Evolutionary conservation across 2,797 vertebrate genomes (phyloP).

Genomic region (Avahi laniger): DNA sequence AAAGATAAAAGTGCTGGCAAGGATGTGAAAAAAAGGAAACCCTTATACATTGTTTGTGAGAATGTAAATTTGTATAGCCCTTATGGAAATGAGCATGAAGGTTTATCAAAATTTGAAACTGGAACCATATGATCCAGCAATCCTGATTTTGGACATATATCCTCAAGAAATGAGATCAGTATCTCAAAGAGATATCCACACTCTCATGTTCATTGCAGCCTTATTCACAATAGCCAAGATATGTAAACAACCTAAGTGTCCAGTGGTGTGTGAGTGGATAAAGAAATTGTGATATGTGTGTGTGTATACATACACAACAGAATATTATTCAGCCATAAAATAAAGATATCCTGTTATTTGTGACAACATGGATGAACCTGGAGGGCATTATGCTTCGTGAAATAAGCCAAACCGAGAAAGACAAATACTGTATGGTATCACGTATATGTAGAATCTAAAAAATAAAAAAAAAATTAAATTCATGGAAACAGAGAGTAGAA

Average conservation of each 20-base stretch:
- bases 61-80: not conserved
- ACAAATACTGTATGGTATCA: not conserved
- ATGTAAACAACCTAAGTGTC: not conserved
- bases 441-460: not conserved
- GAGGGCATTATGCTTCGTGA: not conserved
- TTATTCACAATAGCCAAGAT: not conserved
- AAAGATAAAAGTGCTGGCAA: not conserved
- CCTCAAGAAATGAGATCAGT: not conserved
- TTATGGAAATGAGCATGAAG: not conserved
- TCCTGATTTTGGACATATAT: not conserved
- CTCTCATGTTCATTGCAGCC: not conserved
- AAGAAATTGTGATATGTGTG: not conserved
- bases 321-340: not conserved
- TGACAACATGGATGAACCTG: not conserved
- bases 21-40: not conserved
- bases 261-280: not conserved
- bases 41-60: not conserved
- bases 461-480: too few species aligned
- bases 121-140: not conserved
- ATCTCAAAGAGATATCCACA: not conserved
- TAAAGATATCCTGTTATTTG: not conserved
- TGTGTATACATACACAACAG: not conserved
- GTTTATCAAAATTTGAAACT: not conserved
- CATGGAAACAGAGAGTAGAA: not conserved
- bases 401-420: not conserved